These are phyloP conservation scores for Cryptoprocta ferox DNA, from an alignment of 2,797 vertebrate genomes.

Conservation along the genomic window DNA sequence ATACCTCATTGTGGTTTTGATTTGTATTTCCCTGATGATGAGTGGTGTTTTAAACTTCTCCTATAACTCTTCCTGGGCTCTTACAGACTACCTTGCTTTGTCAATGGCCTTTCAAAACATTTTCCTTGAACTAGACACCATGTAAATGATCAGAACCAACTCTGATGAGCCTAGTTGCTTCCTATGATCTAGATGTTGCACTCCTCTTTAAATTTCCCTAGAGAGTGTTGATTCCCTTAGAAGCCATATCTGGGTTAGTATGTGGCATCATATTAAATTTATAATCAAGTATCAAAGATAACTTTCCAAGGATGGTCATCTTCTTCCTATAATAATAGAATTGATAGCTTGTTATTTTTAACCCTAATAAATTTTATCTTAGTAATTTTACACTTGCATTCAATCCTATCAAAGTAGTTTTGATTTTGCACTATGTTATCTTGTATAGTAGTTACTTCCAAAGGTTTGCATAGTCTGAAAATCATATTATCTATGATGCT, in stretches of 20 bases:
- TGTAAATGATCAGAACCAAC: background rate
- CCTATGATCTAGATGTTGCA: background rate
- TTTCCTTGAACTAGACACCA: background rate
- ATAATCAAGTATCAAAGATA: background rate
- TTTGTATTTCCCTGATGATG: too few relatives aligned
- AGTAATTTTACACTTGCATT: background rate
- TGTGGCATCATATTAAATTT: background rate
- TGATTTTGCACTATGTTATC: background rate
- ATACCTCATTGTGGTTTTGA: too few relatives aligned
- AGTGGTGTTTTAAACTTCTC: background rate
- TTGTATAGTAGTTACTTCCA: background rate
- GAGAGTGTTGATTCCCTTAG: background rate
- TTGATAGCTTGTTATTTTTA: background rate
- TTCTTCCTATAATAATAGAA: background rate
- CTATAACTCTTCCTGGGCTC: background rate
- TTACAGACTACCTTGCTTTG: background rate
- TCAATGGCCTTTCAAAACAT: background rate
- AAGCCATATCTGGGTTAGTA: background rate
- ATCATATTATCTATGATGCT: background rate
- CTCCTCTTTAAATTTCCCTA: background rate
- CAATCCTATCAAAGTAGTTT: background rate
- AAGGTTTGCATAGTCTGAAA: background rate
- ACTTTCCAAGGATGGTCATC: background rate
- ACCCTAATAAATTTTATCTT: background rate
- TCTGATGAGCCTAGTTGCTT: background rate